Evolutionary conservation across 2,113 vertebrate genomes (phyloP), one percentile per base, ranked within the genome.

Genomic region (Monarcha castaneiventris): DNA sequence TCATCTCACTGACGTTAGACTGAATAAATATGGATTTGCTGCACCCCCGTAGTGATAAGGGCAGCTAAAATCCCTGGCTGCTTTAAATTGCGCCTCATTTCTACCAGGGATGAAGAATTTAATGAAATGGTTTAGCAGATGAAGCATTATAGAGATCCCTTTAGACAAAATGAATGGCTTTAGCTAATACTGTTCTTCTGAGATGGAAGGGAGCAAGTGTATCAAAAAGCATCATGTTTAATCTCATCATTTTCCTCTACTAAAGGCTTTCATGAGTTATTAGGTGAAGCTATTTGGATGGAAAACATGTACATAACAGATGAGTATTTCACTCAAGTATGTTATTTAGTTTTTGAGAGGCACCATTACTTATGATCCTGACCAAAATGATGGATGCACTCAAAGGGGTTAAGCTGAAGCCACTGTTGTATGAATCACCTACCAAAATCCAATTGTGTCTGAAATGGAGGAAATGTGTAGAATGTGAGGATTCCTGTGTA

Each of bases 401-500:
- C 82, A 87, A 21, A 95, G 88, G 85, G 89, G 82, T 97, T 96
- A 97, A 96, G 86, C 92, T 94, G 95, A 88, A 97, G 84, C 48
- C 55, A 80, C 93, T 82, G 94, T 86, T 88, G 21, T 1, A 81
- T 59, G 67, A 89, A 90, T 66, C 74, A 92, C 32, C 61, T 41
- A 67, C 56, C 25, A 69, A 93, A 91, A 93, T 75, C 59, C 71
- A 77, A 61, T 68, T 59, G 23, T 4, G 1, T 5, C 44, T 17
- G 43, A 90, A 89, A 74, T 6, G 44, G 21, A 17, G 33, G 84
- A 96, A 96, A 91, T 86, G 66, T 94, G 92, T 61, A 73, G 68
- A 95, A 74, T 43, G 83, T 46, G 80, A 81, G 62, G 96, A 94
- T 89, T 94, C 84, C 44, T 49, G 19, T 61, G 21, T 7, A 19